Evolutionary conservation across 1,140 invertebrate genomes (phyloP).

Genomic region (Micrasema minimum): DNA sequence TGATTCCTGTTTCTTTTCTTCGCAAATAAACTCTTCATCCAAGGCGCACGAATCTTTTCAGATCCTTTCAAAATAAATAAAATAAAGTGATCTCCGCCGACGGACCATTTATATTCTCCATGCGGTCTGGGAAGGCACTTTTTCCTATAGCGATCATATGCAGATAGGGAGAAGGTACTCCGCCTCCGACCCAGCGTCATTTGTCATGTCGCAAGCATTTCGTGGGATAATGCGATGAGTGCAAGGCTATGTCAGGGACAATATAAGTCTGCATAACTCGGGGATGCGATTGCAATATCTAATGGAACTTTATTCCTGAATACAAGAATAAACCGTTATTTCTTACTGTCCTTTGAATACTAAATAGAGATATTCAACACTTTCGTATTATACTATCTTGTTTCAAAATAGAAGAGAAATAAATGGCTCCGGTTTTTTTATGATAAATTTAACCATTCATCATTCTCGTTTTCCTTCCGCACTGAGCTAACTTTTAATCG

Average conservation of each 20-base stretch:
- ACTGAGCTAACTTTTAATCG: too few relatives aligned
- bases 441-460: too few relatives aligned
- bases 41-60: slow-evolving; percentile 13
- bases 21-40: slow-evolving; percentile 12
- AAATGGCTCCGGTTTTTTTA: too few relatives aligned
- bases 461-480: too few relatives aligned
- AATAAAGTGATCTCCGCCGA: slow-evolving; percentile 37
- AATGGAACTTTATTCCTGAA: not conserved
- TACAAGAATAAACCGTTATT: too few relatives aligned
- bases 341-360: too few relatives aligned
- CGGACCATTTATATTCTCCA: slow-evolving; percentile 42
- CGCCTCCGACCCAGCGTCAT: slow-evolving; percentile 31
- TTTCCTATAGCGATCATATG: slow-evolving; percentile 43
- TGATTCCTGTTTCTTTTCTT: not conserved
- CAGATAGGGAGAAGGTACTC: slow-evolving; percentile 32
- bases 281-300: slow-evolving; percentile 4
- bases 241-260: slow-evolving; percentile 44
- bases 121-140: slow-evolving; percentile 39
- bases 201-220: slow-evolving; percentile 49
- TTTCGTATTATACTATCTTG: too few relatives aligned
- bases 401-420: too few relatives aligned
- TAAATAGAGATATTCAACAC: too few relatives aligned
- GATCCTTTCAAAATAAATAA: slow-evolving; percentile 27
- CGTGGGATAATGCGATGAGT: slow-evolving; percentile 47
- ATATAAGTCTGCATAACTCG: slow-evolving; percentile 14